These are phyloP conservation scores for Tachycineta bicolor DNA, from an alignment of 2,113 vertebrate genomes.

Conservation along the genomic window DNA sequence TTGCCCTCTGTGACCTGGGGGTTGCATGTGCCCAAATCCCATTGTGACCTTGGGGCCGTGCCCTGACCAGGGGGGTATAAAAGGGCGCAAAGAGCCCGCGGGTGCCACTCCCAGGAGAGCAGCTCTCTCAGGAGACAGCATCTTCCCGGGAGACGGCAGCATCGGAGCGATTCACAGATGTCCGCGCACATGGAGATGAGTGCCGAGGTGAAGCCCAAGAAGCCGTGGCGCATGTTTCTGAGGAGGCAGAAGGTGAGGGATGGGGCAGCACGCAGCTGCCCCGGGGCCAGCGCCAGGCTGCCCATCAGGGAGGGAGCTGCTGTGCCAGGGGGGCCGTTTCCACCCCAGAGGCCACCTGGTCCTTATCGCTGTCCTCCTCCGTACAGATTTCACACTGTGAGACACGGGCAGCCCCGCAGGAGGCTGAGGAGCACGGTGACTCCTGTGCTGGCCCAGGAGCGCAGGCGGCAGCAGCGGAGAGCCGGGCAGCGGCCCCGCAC, in stretches of 20 bases:
- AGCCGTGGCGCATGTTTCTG: accelerated
- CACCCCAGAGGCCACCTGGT: accelerated
- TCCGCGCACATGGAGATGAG: neutral
- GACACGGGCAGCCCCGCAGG: neutral
- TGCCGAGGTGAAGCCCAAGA: neutral
- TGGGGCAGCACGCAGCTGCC: neutral
- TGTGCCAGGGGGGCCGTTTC: too few species aligned
- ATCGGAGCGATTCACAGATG: accelerated
- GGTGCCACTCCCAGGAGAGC: neutral
- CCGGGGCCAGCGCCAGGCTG: accelerated
- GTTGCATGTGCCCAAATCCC: neutral
- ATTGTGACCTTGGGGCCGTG: accelerated
- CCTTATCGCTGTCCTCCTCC: too few species aligned
- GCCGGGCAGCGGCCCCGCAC: too few species aligned
- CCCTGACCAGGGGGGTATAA: too few species aligned
- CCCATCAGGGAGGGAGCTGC: neutral
- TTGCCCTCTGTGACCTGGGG: too few species aligned
- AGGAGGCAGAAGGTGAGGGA: neutral
- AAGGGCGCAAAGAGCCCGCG: accelerated
- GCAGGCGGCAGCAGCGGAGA: too few species aligned
- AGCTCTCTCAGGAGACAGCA: neutral
- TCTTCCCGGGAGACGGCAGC: accelerated
- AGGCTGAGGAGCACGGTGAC: neutral
- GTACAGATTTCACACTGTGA: neutral
- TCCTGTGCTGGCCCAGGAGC: neutral